Conservation (phyloP, 2,113 vertebrate species). For the Pica pica region DNA sequence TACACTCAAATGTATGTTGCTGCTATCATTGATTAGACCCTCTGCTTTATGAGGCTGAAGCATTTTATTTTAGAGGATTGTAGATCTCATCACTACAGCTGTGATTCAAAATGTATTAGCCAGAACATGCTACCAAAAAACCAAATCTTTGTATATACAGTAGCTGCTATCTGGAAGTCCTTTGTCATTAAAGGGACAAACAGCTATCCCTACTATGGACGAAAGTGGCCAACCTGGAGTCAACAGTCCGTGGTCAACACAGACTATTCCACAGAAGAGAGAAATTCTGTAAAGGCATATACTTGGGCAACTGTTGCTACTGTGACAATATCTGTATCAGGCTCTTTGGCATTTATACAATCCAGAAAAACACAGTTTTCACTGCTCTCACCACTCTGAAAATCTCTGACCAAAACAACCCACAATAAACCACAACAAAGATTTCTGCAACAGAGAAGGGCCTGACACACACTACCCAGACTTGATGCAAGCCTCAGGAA, state of each 20-base stretch:
- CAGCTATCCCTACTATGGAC: not conserved
- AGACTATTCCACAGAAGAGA: not conserved
- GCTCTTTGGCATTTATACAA: not conserved
- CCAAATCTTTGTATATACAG: not conserved
- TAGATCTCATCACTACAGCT: not conserved
- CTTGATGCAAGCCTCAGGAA: not conserved
- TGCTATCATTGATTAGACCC: not conserved
- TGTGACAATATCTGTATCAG: not conserved
- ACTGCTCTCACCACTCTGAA: not conserved
- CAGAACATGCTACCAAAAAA: not conserved
- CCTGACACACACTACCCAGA: not conserved
- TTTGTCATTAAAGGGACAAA: not conserved
- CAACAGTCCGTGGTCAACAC: not conserved
- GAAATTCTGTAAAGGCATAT: not conserved
- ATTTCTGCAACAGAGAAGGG: not conserved
- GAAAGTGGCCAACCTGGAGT: not conserved
- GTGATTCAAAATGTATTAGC: not conserved
- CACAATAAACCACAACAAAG: not conserved
- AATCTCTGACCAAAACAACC: not conserved
- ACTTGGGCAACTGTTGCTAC: fast-evolving
- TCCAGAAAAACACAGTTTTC: not conserved
- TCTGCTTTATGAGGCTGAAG: not conserved
- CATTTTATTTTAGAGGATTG: not conserved
- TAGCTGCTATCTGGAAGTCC: not conserved
- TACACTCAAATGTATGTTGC: not conserved